Evolutionary conservation across 1,140 invertebrate genomes (phyloP).

Genomic region (Caenorhabditis remanei): DNA sequence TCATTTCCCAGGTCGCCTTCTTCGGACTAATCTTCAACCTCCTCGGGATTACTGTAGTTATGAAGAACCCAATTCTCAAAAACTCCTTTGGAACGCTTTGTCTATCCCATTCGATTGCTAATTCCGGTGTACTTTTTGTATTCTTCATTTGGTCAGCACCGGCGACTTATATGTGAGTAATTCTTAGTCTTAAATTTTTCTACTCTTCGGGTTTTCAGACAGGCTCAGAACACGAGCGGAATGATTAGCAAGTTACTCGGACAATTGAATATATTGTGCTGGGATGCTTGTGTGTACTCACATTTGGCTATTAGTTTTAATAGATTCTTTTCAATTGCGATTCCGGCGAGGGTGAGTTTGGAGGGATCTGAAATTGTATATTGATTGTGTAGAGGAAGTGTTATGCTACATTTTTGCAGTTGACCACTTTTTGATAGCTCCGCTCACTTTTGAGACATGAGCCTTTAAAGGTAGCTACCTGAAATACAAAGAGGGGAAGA

Average conservation of each 20-base stretch:
- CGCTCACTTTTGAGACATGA: too few relatives aligned
- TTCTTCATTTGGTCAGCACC: slow-evolving; percentile 41
- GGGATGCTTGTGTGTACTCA: slow-evolving; percentile 59
- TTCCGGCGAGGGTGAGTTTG: slow-evolving; percentile 14
- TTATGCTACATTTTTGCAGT: not conserved
- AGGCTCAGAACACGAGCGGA: not conserved
- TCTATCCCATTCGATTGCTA: slow-evolving; percentile 7
- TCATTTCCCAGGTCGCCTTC: slow-evolving; percentile 17
- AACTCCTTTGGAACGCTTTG: slow-evolving; percentile 30
- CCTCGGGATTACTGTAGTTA: slow-evolving; percentile 18
- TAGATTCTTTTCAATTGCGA: slow-evolving; percentile 18
- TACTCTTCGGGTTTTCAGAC: slow-evolving; percentile 1
- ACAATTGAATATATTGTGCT: slow-evolving; percentile 53
- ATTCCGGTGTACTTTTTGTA: not conserved
- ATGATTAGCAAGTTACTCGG: slow-evolving; percentile 38
- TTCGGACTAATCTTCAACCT: slow-evolving; percentile 19
- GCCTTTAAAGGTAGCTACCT: too few relatives aligned
- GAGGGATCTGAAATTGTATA: too few relatives aligned
- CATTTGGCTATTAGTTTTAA: slow-evolving; percentile 56
- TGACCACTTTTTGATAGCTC: not conserved
- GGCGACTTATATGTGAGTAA: slow-evolving; percentile 11
- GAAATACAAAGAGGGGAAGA: too few relatives aligned
- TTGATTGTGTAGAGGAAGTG: not conserved
- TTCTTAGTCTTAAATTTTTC: too few relatives aligned
- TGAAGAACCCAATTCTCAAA: slow-evolving; percentile 51